These are phyloP conservation scores for Pocillopora verrucosa DNA, from an alignment of 64 coral and sea anemone genomes.

Conservation along the genomic window DNA sequence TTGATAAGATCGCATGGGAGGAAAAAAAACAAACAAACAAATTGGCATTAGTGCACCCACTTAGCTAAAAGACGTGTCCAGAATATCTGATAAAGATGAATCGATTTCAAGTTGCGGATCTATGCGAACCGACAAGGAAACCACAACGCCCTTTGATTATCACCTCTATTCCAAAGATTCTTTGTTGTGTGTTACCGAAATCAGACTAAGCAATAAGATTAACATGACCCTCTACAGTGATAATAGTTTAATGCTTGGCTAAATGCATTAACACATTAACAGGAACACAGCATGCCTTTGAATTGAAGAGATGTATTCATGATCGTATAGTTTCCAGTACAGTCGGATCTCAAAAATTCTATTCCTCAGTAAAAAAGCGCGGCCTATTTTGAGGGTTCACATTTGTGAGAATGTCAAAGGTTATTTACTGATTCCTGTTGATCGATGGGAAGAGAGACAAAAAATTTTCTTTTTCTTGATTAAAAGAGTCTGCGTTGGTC, in stretches of 20 bases:
- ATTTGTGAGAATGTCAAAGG: not conserved
- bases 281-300: not conserved
- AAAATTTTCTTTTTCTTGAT: no score
- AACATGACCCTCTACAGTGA: not conserved
- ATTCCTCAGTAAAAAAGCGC: not conserved
- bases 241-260: not conserved
- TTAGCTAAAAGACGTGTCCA: not conserved
- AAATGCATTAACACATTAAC: not conserved
- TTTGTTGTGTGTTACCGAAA: not conserved
- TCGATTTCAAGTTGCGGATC: conserved; percentile 2
- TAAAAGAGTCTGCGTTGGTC: no score
- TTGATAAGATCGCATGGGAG: not conserved
- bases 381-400: not conserved
- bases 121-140: not conserved
- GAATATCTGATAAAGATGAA: conserved; percentile 12
- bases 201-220: conserved; percentile 1
- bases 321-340: not conserved
- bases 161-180: not conserved
- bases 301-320: not conserved
- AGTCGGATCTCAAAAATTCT: not conserved
- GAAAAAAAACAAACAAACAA: not conserved
- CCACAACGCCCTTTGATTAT: not conserved
- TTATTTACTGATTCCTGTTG: no score
- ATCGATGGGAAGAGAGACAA: no score
- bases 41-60: not conserved